Percentiles rank a stretch among this genome's conserved stretches.
These are phyloP conservation scores for Rafetus swinhoei DNA, from an alignment of 2,113 vertebrate species.

Conservation along the genomic window DNA sequence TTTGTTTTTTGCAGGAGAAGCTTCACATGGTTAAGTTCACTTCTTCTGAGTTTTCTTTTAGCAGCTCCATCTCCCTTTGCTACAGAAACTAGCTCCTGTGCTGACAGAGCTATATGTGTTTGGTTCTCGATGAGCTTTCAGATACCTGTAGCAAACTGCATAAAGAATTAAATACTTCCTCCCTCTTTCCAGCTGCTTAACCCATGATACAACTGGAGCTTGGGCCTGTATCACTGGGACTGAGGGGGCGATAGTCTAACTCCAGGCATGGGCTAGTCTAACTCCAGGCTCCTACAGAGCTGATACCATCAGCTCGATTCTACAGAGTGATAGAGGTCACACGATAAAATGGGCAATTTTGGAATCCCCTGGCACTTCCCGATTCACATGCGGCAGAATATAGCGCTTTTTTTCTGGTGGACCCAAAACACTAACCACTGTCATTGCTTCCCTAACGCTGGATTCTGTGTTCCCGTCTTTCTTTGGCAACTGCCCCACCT, in stretches of 20 bases:
- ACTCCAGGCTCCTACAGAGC: background rate
- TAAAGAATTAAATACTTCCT: background rate
- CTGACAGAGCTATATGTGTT: background rate
- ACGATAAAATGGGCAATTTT: background rate
- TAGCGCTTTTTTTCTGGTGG: background rate
- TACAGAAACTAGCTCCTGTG: background rate
- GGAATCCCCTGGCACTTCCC: background rate
- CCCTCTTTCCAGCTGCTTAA: background rate
- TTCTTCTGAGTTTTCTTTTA: background rate
- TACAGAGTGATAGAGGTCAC: background rate
- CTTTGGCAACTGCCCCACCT: background rate
- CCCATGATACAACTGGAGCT: background rate
- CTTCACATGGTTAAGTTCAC: background rate
- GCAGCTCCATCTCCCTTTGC: fast-evolving
- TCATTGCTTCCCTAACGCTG: background rate
- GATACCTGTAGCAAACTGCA: background rate
- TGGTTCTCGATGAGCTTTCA: background rate
- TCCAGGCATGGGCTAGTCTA: background rate
- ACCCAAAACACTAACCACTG: background rate
- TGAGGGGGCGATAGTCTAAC: background rate
- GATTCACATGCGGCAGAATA: background rate
- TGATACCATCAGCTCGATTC: background rate
- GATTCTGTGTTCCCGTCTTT: background rate
- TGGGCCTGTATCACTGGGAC: background rate
- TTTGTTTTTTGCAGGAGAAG: background rate